Conservation (phyloP, 2,113 vertebrate genomes). For the Gadus chalcogrammus region DNA sequence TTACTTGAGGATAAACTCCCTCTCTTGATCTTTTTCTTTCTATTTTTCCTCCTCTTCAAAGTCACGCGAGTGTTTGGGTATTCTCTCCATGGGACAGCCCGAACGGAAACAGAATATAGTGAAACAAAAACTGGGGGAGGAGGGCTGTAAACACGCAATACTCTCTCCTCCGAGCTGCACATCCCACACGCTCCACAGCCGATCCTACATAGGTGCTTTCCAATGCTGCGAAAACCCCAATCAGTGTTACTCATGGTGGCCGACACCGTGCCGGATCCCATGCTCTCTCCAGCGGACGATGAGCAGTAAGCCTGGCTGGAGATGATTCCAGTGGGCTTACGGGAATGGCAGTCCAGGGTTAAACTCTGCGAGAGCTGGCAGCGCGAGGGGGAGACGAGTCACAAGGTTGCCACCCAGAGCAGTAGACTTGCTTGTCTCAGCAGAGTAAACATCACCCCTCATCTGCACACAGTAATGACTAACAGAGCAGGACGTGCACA, state of each 20-base stretch:
- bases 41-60: too few species aligned
- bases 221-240: background rate
- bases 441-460: slow-evolving; percentile 73
- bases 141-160: too few species aligned
- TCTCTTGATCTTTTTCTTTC: too few species aligned
- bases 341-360: slow-evolving; percentile 47
- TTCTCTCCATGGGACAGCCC: too few species aligned
- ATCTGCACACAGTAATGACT: slow-evolving; percentile 76
- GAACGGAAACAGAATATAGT: slow-evolving; percentile 25
- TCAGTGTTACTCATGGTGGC: slow-evolving; percentile 34
- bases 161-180: too few species aligned
- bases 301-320: slow-evolving; percentile 21
- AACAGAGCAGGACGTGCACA: slow-evolving; percentile 68
- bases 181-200: background rate
- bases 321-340: slow-evolving; percentile 33
- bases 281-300: background rate
- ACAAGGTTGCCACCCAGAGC: slow-evolving; percentile 73
- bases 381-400: slow-evolving; percentile 67
- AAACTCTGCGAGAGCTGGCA: slow-evolving; percentile 65
- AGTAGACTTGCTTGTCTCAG: slow-evolving; percentile 76
- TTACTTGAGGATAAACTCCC: too few species aligned
- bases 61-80: too few species aligned
- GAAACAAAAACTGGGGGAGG: background rate
- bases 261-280: slow-evolving; percentile 13
- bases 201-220: background rate